Base-by-base conservation (phyloP, 2,888 invertebrate species). In the Neocrepidodera transversa region DNA sequence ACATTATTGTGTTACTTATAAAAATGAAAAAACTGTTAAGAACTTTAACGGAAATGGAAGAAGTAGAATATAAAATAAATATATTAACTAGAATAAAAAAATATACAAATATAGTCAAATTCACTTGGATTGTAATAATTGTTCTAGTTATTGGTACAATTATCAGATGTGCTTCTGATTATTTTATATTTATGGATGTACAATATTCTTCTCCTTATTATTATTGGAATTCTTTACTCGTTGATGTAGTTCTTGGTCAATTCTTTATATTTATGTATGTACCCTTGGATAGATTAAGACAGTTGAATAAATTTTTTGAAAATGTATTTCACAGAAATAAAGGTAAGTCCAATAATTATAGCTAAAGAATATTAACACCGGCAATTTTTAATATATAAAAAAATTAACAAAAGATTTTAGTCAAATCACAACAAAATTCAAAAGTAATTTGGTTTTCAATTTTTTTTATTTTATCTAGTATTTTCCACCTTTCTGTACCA, bases 221-320 rank as follows among this genome's bases (percentile, higher is more conserved):
- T 30, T 10, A 30, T 30, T 6, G 3, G 2, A 30, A 30, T 10
- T 8, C 8, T 8, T 30, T 8, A 6, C 30, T 30, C 8, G 30
- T 6, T 6, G 30, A 30, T 8, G 6, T 10, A 10, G 30, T 10
- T 2, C 2, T 30, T 6, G 3, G 3, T 10, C 3, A 51, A 14
- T 36, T 36, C 16, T 38, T 13, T 16, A 13, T 51, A 8, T 23
- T 51, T 10, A 20, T 51, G 50, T 36, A 36, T 26, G 11, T 40
- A 14, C 23, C 38, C 1, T 14, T 51, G 8, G 20, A 7, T 10
- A 38, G 26, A 51, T 38, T 51, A 8, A 2, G 38, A 3, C 18
- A 4, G 2, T 16, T 51, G n/a, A 36, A 38, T 23, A 20, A 8
- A 17, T 51, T 36, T 30, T 51, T 51, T 7, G 3, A 38, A 10